phyloP scores from a whole-genome alignment of 2,797 vertebrate species.

The Anabas testudineus region DNA sequence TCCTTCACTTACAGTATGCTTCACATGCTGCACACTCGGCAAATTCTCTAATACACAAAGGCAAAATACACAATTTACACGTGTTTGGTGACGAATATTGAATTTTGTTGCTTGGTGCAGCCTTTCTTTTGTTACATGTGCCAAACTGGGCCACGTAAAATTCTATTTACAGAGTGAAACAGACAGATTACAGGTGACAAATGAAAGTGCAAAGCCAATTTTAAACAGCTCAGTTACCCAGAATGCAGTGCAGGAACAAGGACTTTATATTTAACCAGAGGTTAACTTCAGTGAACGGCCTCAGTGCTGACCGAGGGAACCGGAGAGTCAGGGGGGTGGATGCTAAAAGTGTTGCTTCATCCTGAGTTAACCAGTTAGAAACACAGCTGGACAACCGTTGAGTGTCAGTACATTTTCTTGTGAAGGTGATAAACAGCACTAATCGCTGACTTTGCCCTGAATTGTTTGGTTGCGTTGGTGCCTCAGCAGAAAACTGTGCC shows the following conservation, averaged over 20 bases:
- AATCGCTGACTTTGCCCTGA: not conserved
- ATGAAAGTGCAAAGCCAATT: not conserved
- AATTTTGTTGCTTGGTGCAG: too few relatives aligned
- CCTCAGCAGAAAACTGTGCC: constrained; percentile 12
- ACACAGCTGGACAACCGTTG: not conserved
- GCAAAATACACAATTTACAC: not conserved
- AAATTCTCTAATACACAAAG: not conserved
- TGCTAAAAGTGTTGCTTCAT: too few relatives aligned
- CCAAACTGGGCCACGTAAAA: not conserved
- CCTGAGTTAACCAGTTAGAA: too few relatives aligned
- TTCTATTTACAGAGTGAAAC: not conserved
- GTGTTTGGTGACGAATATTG: not conserved
- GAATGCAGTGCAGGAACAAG: too few relatives aligned
- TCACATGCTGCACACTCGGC: constrained; percentile 15
- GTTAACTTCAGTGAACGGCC: too few relatives aligned
- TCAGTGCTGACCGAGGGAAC: too few relatives aligned
- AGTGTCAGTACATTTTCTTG: not conserved
- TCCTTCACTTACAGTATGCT: constrained; percentile 54
- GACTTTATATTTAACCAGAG: too few relatives aligned
- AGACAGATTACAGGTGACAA: not conserved
- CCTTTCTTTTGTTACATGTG: constrained; percentile 1
- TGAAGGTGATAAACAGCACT: constrained; percentile 3
- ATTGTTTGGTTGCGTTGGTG: constrained; percentile 27
- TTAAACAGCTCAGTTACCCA: too few relatives aligned
- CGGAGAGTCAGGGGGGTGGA: too few relatives aligned